phyloP scores from a whole-genome alignment of 2,888 invertebrate species.

The Andrena bicolor region DNA sequence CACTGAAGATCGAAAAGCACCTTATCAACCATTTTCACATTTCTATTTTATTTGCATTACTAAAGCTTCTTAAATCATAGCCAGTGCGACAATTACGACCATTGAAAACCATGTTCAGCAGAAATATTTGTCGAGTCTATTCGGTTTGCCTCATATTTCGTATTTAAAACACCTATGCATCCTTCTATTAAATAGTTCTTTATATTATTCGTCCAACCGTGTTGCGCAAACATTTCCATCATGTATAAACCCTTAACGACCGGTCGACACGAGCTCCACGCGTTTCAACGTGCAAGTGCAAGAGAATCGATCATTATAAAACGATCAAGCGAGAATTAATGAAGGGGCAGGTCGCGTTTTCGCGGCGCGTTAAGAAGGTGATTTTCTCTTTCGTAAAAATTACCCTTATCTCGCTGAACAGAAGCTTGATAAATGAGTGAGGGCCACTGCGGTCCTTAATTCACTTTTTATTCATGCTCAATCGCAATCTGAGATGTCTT shows the following conservation, averaged over 20 bases:
- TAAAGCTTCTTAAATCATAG: conserved; percentile 8
- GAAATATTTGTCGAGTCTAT: not conserved
- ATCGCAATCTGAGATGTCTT: not conserved
- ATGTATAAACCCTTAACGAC: conserved; percentile 20
- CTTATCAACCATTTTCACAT: not conserved
- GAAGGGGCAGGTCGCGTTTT: conserved; percentile 4
- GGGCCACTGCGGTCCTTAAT: not conserved
- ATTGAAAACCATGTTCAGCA: conserved; percentile 58
- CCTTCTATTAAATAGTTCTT: conserved; percentile 14
- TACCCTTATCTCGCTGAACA: not conserved
- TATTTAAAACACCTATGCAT: conserved; percentile 14
- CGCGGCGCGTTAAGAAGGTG: not conserved
- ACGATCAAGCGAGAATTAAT: conserved; percentile 32
- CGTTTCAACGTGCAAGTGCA: not conserved
- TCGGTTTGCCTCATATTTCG: not conserved
- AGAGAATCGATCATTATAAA: conserved; percentile 24
- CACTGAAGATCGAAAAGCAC: not conserved
- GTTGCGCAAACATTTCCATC: conserved; percentile 20
- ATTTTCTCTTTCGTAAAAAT: conserved; percentile 32
- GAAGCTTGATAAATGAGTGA: not conserved
- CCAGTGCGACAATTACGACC: conserved; percentile 52
- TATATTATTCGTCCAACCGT: conserved; percentile 2
- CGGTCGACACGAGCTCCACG: conserved; percentile 6
- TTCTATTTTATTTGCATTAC: not conserved
- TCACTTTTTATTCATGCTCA: not conserved